phyloP scores from a whole-genome alignment of 2,113 vertebrate genomes.

The Mustela lutreola region DNA sequence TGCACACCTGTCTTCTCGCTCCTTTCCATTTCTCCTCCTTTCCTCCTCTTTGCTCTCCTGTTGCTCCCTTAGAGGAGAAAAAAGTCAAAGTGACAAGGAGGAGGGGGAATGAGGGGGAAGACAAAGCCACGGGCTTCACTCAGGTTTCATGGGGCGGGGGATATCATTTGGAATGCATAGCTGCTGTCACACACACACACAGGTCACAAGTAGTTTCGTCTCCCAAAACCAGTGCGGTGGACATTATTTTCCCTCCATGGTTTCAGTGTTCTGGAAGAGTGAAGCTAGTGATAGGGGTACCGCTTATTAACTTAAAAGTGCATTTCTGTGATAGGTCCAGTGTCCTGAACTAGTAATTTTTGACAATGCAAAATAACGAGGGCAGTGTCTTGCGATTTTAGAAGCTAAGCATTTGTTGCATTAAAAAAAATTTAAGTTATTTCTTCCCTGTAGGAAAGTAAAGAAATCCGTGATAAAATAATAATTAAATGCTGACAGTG shows the following conservation, averaged over 20 bases:
- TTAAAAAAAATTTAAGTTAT: conserved; percentile 71
- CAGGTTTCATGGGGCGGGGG: not conserved
- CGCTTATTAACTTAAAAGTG: not conserved
- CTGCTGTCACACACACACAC: not conserved
- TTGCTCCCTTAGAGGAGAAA: not conserved
- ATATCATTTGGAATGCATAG: not conserved
- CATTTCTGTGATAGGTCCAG: not conserved
- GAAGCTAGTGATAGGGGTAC: not conserved
- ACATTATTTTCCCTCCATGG: not conserved
- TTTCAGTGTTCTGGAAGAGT: not conserved
- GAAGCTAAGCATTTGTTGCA: conserved; percentile 75
- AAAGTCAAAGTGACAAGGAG: not conserved
- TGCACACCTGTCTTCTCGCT: not conserved
- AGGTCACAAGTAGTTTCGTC: not conserved
- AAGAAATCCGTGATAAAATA: conserved; percentile 89
- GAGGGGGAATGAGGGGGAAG: not conserved
- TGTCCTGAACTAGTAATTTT: conserved; percentile 69
- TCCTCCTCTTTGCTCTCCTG: not conserved
- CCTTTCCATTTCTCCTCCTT: not conserved
- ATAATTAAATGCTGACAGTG: conserved; percentile 91
- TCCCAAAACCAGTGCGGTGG: not conserved
- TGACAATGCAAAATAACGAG: conserved; percentile 64
- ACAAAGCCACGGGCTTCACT: not conserved
- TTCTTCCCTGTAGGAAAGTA: conserved; percentile 88
- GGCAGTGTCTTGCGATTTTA: conserved; percentile 66